A percentile compares a stretch with the other conserved stretches of the same genome.
phyloP scores from a whole-genome alignment of 2,113 vertebrate species.

The Salvelinus namaycush region DNA sequence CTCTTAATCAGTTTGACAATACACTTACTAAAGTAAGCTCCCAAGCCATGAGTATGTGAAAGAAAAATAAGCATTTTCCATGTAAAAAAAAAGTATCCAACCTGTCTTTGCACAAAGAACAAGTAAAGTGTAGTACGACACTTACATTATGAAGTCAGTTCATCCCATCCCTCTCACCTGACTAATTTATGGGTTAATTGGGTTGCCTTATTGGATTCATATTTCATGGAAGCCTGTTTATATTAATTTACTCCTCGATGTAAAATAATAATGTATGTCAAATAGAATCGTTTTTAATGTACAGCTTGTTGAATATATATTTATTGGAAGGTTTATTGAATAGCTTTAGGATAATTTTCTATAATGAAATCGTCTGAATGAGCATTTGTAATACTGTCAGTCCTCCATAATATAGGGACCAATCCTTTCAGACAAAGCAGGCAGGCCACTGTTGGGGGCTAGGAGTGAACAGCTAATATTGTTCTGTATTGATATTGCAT shows the following conservation, averaged over 20 bases:
- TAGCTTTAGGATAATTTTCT: too few relatives aligned
- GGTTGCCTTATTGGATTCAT: background rate
- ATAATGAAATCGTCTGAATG: too few relatives aligned
- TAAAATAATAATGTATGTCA: background rate
- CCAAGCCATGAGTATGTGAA: background rate
- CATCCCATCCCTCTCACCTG: background rate
- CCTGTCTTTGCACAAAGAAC: background rate
- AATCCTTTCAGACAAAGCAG: too few relatives aligned
- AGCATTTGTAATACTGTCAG: too few relatives aligned
- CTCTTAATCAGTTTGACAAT: background rate
- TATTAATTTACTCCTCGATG: background rate
- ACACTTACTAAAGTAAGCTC: background rate
- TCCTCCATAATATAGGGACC: too few relatives aligned
- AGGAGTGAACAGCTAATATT: too few relatives aligned
- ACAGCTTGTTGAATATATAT: background rate
- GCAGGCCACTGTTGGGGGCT: too few relatives aligned
- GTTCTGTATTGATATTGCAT: too few relatives aligned
- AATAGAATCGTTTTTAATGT: background rate
- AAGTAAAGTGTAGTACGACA: background rate
- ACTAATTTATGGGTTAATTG: background rate
- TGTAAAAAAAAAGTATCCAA: background rate
- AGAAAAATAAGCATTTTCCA: background rate
- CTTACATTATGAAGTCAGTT: background rate
- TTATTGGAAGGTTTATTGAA: too few relatives aligned
- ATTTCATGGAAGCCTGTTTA: background rate